Percentiles rank a stretch among this genome's conserved stretches.
phyloP scores from a whole-genome alignment of 1,140 invertebrate species.

The Drosophila santomea region DNA sequence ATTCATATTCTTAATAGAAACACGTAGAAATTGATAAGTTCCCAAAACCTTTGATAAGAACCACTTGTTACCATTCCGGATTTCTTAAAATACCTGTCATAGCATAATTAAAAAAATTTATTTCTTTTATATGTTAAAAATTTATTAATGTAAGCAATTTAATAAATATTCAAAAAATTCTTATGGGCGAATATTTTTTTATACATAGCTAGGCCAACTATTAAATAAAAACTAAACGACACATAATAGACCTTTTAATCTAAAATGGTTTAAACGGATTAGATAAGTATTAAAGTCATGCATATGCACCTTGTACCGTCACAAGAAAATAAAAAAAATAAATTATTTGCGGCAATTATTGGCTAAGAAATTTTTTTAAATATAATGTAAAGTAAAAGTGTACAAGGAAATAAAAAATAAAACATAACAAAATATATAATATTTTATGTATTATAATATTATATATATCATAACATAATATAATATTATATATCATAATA shows the following conservation, averaged over 20 bases:
- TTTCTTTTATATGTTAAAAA: no score
- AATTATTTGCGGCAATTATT: no score
- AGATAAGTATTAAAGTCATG: slow-evolving; percentile 9
- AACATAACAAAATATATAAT: no score
- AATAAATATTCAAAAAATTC: neutral
- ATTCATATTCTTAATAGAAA: neutral
- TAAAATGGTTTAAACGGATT: slow-evolving; percentile 6
- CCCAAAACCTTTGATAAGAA: neutral
- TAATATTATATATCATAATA: no score
- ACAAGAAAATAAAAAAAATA: neutral
- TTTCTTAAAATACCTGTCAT: neutral
- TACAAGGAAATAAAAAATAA: no score
- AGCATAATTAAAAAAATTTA: neutral
- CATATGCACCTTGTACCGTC: slow-evolving; percentile 3
- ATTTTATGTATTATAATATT: no score
- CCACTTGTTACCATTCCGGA: neutral
- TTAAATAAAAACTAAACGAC: neutral
- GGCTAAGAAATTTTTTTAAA: no score
- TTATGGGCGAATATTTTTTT: neutral
- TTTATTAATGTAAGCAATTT: neutral
- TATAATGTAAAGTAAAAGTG: no score
- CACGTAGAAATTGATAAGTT: neutral
- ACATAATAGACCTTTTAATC: slow-evolving; percentile 10
- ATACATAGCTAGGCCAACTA: neutral
- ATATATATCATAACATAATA: no score